These are phyloP conservation scores for Leiothrix lutea DNA, from an alignment of 2,113 vertebrate species.

Conservation along the genomic window DNA sequence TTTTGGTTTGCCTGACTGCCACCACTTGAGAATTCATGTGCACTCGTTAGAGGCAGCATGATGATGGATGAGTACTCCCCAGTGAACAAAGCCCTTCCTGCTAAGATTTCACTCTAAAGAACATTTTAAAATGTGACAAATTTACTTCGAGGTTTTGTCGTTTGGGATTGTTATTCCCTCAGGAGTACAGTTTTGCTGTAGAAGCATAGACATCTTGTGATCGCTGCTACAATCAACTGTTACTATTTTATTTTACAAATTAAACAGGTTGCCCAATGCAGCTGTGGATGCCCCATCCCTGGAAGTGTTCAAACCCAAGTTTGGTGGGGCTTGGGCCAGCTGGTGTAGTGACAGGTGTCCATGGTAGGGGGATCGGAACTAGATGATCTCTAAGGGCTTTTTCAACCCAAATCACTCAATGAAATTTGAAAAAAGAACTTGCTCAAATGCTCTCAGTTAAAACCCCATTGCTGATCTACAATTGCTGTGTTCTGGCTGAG, in stretches of 20 bases:
- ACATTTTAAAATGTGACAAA: neutral
- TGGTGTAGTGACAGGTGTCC: neutral
- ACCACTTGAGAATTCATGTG: neutral
- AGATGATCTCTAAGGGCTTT: neutral
- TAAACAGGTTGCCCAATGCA: neutral
- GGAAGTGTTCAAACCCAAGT: neutral
- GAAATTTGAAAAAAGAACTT: neutral
- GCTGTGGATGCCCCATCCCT: neutral
- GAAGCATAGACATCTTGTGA: neutral
- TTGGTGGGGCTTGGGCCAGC: neutral
- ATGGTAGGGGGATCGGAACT: neutral
- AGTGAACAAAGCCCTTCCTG: neutral
- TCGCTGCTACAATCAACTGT: neutral
- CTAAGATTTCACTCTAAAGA: neutral
- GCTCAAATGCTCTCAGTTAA: neutral
- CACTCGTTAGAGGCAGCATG: neutral
- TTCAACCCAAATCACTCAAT: neutral
- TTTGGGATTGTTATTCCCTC: neutral
- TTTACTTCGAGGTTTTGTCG: rapidly evolving
- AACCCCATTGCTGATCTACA: neutral
- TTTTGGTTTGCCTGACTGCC: neutral
- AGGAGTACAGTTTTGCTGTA: neutral
- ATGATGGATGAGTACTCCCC: neutral
- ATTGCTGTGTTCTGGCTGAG: neutral
- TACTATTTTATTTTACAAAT: neutral